Evolutionary conservation across 2,113 vertebrate genomes (phyloP).

Genomic region (Eubucco bourcierii): DNA sequence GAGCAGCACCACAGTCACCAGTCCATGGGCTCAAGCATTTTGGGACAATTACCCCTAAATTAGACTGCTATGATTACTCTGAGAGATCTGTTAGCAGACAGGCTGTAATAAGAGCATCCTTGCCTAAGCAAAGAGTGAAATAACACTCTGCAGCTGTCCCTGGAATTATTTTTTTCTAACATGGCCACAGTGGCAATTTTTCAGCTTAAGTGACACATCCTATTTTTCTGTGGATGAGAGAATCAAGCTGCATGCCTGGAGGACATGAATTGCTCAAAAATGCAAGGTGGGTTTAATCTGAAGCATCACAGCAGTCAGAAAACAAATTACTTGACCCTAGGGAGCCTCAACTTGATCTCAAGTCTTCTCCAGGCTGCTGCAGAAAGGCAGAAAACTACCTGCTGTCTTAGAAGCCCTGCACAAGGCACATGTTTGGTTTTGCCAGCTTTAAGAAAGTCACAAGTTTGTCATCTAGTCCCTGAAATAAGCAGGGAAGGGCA

Average conservation of each 20-base stretch:
- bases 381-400: background rate
- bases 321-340: background rate
- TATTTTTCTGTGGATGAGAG: background rate
- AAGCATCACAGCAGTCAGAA: background rate
- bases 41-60: background rate
- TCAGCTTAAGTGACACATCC: background rate
- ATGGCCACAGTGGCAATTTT: background rate
- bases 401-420: background rate
- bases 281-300: background rate
- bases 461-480: too few species aligned
- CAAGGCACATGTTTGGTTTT: too few species aligned
- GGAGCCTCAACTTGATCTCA: background rate
- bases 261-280: background rate
- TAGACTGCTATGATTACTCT: background rate
- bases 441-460: background rate
- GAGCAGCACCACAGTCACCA: background rate
- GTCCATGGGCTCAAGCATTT: rapidly evolving
- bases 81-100: background rate
- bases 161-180: background rate
- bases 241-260: background rate
- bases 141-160: background rate
- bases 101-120: background rate
- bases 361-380: background rate
- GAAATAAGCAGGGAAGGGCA: too few species aligned
- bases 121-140: background rate